Evolutionary conservation across 2,888 invertebrate genomes (phyloP).

Genomic region (Drosophila nr. fundita): DNA sequence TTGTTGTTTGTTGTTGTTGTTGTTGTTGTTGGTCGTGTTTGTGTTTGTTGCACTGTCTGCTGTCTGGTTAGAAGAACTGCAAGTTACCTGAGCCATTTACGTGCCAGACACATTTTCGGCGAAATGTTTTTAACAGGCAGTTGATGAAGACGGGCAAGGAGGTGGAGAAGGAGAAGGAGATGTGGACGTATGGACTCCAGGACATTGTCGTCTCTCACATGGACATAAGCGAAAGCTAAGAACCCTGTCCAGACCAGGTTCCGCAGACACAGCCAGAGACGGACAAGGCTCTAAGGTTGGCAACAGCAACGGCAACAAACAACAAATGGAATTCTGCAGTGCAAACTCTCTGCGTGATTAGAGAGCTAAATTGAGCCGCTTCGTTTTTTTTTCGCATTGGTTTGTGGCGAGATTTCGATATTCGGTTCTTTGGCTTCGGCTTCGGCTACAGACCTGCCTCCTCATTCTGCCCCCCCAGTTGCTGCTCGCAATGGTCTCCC

Average conservation of each 20-base stretch:
- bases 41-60: constrained; percentile 70
- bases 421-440: constrained; percentile 21
- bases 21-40: constrained; percentile 52
- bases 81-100: constrained; percentile 76
- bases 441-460: neutral
- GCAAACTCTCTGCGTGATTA: constrained; percentile 76
- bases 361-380: constrained; percentile 75
- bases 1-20: constrained; percentile 43
- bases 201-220: constrained; percentile 18
- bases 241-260: constrained; percentile 36
- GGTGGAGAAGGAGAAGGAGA: constrained; percentile 31
- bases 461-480: neutral
- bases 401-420: constrained; percentile 54
- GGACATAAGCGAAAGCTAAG: constrained; percentile 60
- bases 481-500: constrained; percentile 45
- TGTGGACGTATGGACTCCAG: constrained; percentile 41
- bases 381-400: constrained; percentile 34
- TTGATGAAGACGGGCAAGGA: constrained; percentile 39
- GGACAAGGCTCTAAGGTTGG: constrained; percentile 26
- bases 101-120: constrained; percentile 81
- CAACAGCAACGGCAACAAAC: constrained; percentile 12
- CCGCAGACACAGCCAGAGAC: constrained; percentile 2
- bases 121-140: constrained; percentile 74
- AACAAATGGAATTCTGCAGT: constrained; percentile 62
- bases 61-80: constrained; percentile 80